Evolutionary conservation across 2,797 vertebrate genomes (phyloP).

Genomic region (Cygnus olor): DNA sequence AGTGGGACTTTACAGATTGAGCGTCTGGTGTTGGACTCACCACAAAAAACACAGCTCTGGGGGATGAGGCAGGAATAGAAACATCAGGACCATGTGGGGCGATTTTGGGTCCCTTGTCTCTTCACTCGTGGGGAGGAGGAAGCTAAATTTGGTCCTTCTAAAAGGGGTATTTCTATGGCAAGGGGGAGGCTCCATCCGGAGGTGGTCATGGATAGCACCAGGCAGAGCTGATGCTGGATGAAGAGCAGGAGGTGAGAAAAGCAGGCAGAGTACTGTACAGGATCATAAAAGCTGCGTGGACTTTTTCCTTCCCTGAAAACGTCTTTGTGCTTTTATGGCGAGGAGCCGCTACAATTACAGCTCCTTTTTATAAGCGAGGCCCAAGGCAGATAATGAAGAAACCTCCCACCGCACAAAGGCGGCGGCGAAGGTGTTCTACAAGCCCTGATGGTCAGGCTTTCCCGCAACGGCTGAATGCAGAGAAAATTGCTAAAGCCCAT

Average conservation of each 20-base stretch:
- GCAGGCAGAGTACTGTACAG: slow-evolving; percentile 1
- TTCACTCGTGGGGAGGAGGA: not conserved
- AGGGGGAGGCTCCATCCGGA: not conserved
- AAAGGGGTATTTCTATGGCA: not conserved
- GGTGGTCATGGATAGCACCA: not conserved
- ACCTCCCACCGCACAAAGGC: slow-evolving; percentile 53
- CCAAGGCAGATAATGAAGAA: slow-evolving; percentile 63
- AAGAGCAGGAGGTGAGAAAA: slow-evolving; percentile 6
- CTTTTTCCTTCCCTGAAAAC: slow-evolving; percentile 36
- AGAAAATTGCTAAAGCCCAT: slow-evolving; percentile 44
- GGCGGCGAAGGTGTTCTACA: not conserved
- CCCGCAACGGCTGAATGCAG: not conserved
- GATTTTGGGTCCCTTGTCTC: not conserved
- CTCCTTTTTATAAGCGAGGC: slow-evolving; percentile 39
- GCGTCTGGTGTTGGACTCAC: not conserved
- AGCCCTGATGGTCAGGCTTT: slow-evolving; percentile 49
- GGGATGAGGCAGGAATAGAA: not conserved
- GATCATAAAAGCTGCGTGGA: slow-evolving; percentile 19
- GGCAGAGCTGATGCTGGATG: not conserved
- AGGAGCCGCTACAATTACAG: slow-evolving; percentile 53
- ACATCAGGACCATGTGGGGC: not conserved
- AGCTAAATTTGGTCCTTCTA: not conserved
- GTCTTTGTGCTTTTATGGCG: slow-evolving; percentile 55
- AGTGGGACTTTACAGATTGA: not conserved
- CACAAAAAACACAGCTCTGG: not conserved